These are phyloP conservation scores for Tetranychus urticae DNA, from an alignment of 1,140 invertebrate species.

Conservation along the genomic window DNA sequence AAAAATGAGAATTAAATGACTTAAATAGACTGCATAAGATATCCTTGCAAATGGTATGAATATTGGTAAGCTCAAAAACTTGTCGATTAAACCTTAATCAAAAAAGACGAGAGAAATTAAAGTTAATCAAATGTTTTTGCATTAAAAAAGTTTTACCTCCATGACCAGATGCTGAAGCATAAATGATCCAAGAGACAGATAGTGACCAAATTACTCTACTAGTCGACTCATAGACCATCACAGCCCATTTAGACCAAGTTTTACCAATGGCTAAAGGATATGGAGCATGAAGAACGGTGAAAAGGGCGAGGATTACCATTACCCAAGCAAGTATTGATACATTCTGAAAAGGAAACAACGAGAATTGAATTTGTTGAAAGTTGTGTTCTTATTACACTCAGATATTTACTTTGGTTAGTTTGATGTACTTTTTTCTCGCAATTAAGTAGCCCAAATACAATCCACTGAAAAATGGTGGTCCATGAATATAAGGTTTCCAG, in stretches of 20 bases:
- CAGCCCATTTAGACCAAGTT: not conserved
- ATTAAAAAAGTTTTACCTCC: conserved; percentile 2
- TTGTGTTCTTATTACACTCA: no score
- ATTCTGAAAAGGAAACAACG: no score
- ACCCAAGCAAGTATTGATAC: not conserved
- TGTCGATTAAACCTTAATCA: conserved; percentile 1
- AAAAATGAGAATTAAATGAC: conserved; percentile 5
- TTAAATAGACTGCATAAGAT: conserved; percentile 12
- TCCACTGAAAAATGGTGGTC: not conserved
- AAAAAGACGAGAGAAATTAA: no score
- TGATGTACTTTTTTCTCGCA: not conserved
- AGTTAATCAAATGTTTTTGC: no score
- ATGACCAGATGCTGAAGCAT: conserved; percentile 12
- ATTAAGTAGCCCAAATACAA: not conserved
- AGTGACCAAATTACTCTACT: conserved; percentile 14
- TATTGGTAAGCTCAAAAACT: conserved; percentile 8
- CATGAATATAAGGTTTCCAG: conserved; percentile 1
- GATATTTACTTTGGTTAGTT: not conserved
- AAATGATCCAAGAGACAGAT: conserved; percentile 12
- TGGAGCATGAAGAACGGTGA: not conserved
- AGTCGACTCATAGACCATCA: conserved; percentile 10
- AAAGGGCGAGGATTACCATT: not conserved
- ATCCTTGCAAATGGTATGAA: conserved; percentile 12
- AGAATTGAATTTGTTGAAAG: no score
- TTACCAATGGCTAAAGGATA: not conserved